Evolutionary conservation across 2,888 invertebrate genomes (phyloP).

Genomic region (Hyppa rectilinea): DNA sequence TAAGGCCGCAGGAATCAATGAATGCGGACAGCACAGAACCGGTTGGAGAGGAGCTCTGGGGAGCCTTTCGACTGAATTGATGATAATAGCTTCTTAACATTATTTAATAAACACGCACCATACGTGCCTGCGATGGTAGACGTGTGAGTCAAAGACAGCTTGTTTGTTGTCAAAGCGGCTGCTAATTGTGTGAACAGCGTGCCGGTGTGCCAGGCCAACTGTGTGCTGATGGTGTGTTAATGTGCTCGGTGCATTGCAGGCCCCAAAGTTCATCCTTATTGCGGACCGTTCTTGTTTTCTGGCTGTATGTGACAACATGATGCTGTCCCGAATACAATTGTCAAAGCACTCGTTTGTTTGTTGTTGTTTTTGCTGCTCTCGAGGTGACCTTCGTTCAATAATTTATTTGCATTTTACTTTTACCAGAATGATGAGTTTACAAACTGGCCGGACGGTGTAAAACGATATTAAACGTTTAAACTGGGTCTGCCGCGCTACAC

Average conservation of each 20-base stretch:
- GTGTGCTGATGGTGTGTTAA: not conserved
- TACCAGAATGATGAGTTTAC: not conserved
- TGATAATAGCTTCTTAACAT: no score
- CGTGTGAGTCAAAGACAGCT: not conserved
- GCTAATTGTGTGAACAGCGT: constrained; percentile 1
- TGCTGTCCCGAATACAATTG: not conserved
- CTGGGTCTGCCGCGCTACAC: constrained; percentile 7
- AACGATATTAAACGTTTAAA: constrained; percentile 47
- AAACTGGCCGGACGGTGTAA: not conserved
- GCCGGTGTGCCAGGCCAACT: not conserved
- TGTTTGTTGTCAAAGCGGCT: constrained; percentile 11
- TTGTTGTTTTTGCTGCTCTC: not conserved
- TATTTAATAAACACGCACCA: no score
- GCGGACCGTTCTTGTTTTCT: not conserved
- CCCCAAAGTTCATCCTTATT: not conserved
- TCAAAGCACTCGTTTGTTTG: no score
- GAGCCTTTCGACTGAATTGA: no score
- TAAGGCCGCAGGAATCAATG: no score
- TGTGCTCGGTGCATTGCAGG: not conserved
- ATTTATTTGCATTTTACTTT: not conserved
- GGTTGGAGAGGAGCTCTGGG: no score
- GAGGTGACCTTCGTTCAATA: not conserved
- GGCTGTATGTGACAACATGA: not conserved
- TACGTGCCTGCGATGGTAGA: not conserved
- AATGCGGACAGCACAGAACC: no score